Base-by-base conservation (phyloP, 2,113 vertebrate genomes). In the Leptodactylus fuscus region DNA sequence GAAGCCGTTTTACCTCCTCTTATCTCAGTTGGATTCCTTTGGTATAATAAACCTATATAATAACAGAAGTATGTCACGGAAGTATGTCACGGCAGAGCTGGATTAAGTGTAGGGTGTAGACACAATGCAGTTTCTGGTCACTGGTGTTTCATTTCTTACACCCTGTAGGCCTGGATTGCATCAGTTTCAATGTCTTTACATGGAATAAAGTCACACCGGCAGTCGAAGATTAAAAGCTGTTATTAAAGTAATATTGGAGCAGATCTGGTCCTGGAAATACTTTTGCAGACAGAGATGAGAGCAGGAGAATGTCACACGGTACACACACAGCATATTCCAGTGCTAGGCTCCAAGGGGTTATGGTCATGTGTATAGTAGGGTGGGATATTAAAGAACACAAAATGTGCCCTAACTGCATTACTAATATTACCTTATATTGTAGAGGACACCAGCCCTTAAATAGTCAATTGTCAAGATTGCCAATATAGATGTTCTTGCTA, bases 31-130 rank as follows among this genome's bases (percentile, higher is more conserved):
- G 32, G 76, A 60, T 24, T 58, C 53, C 60, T 5, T 55, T 24
- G 10, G 5, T 60, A 60, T 79, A 79, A 58, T 79, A 79, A 79
- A 38, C 34, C 51, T 60, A 79, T 79, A 60, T 24, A 79, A 79
- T 79, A 38, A 58, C 12, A 41, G 22, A 79, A 24, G 32, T 16
- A 60, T 41, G 27, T 55, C 12, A 41, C 11, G 53, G 34, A 34
- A 38, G 51, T n/a, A n/a, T n/a, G 27, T 55, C 12, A 41, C 11
- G 53, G 34, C 53, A 38, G 51, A 58, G 51, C 76, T 60, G 51
- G 76, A 79, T 79, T 27, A 58, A 79, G 76, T 75, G 24, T 75
- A 8, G 71, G 34, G 34, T 55, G 53, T 79, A 62, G 53, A 58
- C 36, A 60, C 77, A 80, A 44, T 44, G 49, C 22, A 27, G 32